Evolutionary conservation across 2,113 vertebrate genomes (phyloP).

Genomic region (Oncorhynchus nerka): DNA sequence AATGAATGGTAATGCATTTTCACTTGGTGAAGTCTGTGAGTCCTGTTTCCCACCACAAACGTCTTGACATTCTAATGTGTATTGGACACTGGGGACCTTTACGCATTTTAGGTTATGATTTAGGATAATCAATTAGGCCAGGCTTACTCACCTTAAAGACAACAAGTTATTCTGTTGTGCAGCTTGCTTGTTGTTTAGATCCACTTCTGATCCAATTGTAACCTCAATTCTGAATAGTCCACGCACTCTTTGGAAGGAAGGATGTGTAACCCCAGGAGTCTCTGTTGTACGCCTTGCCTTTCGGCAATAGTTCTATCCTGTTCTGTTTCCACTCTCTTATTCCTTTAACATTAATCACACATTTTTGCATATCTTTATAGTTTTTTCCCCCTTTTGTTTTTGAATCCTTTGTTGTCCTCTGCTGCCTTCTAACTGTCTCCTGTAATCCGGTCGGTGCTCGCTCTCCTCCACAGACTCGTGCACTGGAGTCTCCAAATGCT

Average conservation of each 20-base stretch:
- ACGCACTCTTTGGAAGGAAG: background rate
- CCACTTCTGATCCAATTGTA: background rate
- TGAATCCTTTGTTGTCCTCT: conserved; percentile 58
- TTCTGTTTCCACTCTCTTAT: conserved; percentile 3
- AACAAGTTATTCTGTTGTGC: background rate
- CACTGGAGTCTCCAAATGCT: conserved; percentile 47
- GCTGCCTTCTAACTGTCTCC: conserved; percentile 40
- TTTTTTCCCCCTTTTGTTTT: conserved; percentile 10
- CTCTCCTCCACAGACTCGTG: conserved; percentile 36
- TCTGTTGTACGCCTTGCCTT: too few relatives aligned
- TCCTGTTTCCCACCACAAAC: background rate
- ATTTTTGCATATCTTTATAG: conserved; percentile 11
- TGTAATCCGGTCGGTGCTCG: conserved; percentile 53
- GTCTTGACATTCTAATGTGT: background rate
- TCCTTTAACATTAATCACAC: conserved; percentile 26
- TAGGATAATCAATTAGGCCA: background rate
- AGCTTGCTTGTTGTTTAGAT: background rate
- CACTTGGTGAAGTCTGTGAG: background rate
- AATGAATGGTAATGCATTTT: background rate
- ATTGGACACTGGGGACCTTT: background rate
- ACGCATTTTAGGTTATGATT: background rate
- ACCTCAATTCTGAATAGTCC: background rate
- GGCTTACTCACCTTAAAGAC: background rate
- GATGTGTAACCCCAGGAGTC: background rate
- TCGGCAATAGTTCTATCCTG: background rate